phyloP scores from a whole-genome alignment of 2,797 vertebrate species.

The Parambassis ranga region DNA sequence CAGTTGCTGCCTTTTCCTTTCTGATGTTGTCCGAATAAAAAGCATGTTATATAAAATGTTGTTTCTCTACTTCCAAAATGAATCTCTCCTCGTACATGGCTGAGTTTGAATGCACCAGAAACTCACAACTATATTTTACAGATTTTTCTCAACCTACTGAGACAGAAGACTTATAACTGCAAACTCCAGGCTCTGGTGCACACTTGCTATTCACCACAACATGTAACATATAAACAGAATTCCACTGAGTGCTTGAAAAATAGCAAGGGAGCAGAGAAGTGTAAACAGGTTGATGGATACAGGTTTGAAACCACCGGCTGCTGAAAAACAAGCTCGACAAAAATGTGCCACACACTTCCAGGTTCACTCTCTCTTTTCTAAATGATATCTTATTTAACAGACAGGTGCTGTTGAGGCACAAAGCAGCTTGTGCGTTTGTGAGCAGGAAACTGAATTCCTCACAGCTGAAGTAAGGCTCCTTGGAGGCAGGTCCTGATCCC shows the following conservation, averaged over 20 bases:
- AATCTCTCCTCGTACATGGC: no score
- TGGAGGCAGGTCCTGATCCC: constrained; percentile 1
- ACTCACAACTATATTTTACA: background rate
- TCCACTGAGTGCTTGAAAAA: background rate
- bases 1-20: no score
- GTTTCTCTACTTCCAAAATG: no score
- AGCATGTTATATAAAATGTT: no score
- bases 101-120: no score
- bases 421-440: background rate
- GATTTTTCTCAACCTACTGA: no score
- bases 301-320: background rate
- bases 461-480: background rate
- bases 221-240: background rate
- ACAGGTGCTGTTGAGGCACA: background rate
- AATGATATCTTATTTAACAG: background rate
- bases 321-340: background rate
- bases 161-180: no score
- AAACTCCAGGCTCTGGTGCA: background rate
- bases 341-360: background rate
- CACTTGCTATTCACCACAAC: background rate
- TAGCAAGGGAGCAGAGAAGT: background rate
- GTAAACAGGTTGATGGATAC: background rate
- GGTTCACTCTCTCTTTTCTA: background rate
- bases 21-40: no score
- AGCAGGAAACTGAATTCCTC: background rate